Conservation (phyloP, 2,113 vertebrate species). For the Notothenia coriiceps region DNA sequence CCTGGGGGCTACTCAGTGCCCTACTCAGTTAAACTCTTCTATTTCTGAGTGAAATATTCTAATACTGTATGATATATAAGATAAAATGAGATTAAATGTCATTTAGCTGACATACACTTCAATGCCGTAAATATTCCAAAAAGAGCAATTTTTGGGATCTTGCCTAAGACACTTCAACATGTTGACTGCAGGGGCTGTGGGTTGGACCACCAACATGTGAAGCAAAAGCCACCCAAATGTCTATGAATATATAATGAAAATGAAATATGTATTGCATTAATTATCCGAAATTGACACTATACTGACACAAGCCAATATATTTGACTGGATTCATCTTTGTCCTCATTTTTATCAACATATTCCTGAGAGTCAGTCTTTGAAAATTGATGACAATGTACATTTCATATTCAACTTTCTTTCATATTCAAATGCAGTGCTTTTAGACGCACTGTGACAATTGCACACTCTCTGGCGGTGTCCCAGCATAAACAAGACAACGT, state of each 20-base stretch:
- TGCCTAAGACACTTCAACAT: too few species aligned
- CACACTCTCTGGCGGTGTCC: neutral
- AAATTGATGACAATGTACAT: conserved; percentile 30
- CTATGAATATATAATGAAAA: neutral
- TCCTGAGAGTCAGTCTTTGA: neutral
- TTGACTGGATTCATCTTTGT: neutral
- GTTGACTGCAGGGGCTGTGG: too few species aligned
- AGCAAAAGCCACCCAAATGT: neutral
- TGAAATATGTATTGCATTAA: neutral
- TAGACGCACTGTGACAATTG: neutral
- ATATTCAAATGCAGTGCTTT: conserved; percentile 30
- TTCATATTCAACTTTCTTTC: conserved; percentile 24
- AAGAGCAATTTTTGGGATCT: too few species aligned
- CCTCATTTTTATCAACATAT: neutral
- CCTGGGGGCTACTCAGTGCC: too few species aligned
- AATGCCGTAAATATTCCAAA: too few species aligned
- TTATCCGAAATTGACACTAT: neutral
- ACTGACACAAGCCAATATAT: neutral
- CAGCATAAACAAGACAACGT: conserved; percentile 11
- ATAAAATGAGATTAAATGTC: neutral
- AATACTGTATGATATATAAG: neutral
- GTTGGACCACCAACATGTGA: too few species aligned
- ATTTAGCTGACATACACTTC: too few species aligned
- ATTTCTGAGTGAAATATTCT: neutral
- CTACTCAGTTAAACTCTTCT: too few species aligned